These are phyloP conservation scores for Saguinus midas DNA, from an alignment of 2,113 vertebrate species.

Conservation along the genomic window DNA sequence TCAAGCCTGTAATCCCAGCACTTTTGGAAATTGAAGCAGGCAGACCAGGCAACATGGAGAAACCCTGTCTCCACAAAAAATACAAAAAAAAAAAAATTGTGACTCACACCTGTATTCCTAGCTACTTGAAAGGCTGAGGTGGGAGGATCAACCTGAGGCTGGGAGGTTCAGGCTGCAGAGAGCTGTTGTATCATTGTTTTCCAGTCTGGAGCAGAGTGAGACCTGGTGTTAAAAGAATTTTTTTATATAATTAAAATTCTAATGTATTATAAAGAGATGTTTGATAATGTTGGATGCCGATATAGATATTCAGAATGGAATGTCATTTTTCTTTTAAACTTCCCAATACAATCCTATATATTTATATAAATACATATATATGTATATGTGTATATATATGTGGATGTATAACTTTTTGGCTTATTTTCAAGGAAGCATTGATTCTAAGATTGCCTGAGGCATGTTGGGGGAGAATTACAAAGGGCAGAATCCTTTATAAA, in stretches of 20 bases:
- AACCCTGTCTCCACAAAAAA: not conserved
- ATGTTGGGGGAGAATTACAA: not conserved
- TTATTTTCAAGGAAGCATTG: not conserved
- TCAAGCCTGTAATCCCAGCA: too few species aligned
- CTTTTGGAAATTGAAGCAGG: too few species aligned
- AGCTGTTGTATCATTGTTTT: too few species aligned
- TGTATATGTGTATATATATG: not conserved
- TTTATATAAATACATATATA: not conserved
- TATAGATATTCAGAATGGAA: not conserved
- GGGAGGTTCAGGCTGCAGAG: too few species aligned
- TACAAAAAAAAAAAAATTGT: not conserved
- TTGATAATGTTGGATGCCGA: not conserved
- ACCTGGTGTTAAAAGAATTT: too few species aligned
- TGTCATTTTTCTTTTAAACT: not conserved
- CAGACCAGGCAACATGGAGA: too few species aligned
- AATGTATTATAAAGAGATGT: not conserved
- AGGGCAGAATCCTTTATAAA: not conserved
- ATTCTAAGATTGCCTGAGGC: not conserved
- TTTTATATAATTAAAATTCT: conserved; percentile 10
- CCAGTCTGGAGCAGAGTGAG: too few species aligned
- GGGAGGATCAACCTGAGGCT: too few species aligned
- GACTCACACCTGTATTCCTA: too few species aligned
- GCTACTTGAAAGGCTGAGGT: too few species aligned
- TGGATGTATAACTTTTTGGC: not conserved
- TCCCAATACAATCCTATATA: not conserved